Percentiles rank a stretch among this genome's conserved stretches.
Evolutionary conservation across 2,888 invertebrate species (phyloP).

Genomic region (Tolmerus cingulatus): DNA sequence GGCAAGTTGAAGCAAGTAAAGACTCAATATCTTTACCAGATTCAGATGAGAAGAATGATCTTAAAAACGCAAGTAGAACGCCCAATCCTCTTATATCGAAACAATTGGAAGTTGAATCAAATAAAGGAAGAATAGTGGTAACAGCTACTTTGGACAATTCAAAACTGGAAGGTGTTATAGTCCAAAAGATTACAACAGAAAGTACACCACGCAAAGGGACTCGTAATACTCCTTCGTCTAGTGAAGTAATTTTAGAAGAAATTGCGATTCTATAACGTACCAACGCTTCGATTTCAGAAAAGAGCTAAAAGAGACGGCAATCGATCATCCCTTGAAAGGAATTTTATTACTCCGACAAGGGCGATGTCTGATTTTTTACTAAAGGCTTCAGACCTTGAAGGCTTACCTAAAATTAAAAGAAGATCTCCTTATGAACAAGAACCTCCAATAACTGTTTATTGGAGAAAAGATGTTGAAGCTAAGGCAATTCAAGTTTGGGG

Average conservation of each 20-base stretch:
- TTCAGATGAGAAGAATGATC: not conserved
- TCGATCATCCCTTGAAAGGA: constrained; percentile 75
- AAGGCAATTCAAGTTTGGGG: constrained; percentile 87
- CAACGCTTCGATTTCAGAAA: not conserved
- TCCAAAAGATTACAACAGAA: constrained; percentile 54
- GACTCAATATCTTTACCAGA: not conserved
- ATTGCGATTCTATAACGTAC: not conserved
- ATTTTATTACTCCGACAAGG: constrained; percentile 91
- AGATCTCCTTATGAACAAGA: constrained; percentile 93
- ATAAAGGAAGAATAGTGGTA: constrained; percentile 60
- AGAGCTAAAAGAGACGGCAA: not conserved
- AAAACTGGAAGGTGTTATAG: constrained; percentile 60
- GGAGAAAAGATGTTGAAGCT: constrained; percentile 92
- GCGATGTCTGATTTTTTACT: constrained; percentile 93
- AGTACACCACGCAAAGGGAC: not conserved
- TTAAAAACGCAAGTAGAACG: not conserved
- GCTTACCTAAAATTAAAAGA: constrained; percentile 85
- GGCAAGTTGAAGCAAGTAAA: not conserved
- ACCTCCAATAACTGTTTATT: constrained; percentile 92
- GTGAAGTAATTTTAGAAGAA: not conserved
- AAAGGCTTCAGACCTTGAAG: constrained; percentile 85
- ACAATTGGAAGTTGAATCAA: constrained; percentile 58
- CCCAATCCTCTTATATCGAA: constrained; percentile 50
- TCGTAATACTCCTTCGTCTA: not conserved
- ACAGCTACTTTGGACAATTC: constrained; percentile 61